Base-by-base conservation (phyloP, 2,113 vertebrate species). In the Hipposideros armiger region DNA sequence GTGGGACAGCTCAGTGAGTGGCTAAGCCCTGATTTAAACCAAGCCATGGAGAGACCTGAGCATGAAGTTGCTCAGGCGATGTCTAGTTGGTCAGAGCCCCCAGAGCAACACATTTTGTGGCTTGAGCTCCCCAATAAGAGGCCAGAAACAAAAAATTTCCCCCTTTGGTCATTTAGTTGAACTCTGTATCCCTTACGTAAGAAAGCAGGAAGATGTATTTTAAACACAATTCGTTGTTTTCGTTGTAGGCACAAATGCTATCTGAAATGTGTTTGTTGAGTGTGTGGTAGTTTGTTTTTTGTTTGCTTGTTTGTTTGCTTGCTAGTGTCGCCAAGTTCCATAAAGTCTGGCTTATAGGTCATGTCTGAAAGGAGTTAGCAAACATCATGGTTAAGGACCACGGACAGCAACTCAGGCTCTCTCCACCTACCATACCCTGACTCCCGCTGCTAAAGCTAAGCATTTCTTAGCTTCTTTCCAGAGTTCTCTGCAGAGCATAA, bases 381-480 rank as follows among this genome's bases (percentile, higher is more conserved):
- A 77, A 36, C 10, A 60, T 2, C 7, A 0, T 20, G 28, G 15
- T 60, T 92, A 72, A 88, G 72, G 22, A 92, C 85, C 85, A 92
- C 16, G 9, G 96, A 94, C 60, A 96, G 95, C 40, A 32, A 36
- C 70, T 4, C 0, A 15, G n/a, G 10, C 19, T 7, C 1, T 1
- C 20, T 11, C 7, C 7, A 14, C 20, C 50, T 26, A 4, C 26
- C 36, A 0, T 3, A 0, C 10, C 7, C 14, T 11, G 19, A 30
- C 3, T 3, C 73, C 54, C 36, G 32, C 54, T 7, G 7, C 72
- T 36, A 36, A 36, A 36, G 36, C 36, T 36, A 69, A 58, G 28
- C 11, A 52, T 20, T 7, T 36, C 32, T 24, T 36, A 56, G 26
- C 56, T 85, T 80, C 47, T 87, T 76, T 66, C 64, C 76, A 6